Evolutionary conservation across 2,113 vertebrate species (phyloP).

Genomic region (Willisornis vidua): DNA sequence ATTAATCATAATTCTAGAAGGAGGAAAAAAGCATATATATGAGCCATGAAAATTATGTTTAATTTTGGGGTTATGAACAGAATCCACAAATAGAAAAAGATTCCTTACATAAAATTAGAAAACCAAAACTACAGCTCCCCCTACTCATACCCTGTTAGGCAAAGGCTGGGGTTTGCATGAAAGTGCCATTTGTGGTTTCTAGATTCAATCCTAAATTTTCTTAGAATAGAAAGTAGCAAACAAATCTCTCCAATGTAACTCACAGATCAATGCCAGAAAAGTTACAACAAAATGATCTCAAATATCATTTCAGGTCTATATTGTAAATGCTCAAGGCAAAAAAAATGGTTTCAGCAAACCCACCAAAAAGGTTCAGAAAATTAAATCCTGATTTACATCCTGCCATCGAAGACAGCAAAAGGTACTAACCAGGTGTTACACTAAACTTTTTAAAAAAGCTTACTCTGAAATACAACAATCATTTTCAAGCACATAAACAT

Average conservation of each 20-base stretch:
- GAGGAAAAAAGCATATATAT: not conserved
- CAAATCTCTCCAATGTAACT: not conserved
- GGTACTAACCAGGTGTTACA: not conserved
- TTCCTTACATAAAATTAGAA: not conserved
- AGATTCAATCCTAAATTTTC: not conserved
- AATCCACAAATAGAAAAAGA: not conserved
- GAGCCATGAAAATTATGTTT: not conserved
- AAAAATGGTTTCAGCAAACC: not conserved
- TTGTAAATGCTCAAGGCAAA: not conserved
- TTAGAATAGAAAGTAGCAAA: not conserved
- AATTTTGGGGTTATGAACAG: not conserved
- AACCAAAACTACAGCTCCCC: not conserved
- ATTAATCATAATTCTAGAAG: not conserved
- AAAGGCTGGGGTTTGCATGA: not conserved
- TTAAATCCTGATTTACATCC: not conserved
- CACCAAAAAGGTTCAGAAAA: not conserved
- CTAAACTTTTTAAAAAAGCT: not conserved
- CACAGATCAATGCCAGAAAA: not conserved
- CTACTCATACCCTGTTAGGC: not conserved
- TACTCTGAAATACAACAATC: not conserved
- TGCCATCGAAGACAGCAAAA: not conserved
- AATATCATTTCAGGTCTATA: not conserved
- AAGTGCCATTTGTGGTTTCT: not conserved
- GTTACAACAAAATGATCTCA: not conserved
- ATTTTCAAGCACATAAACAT: not conserved